These are phyloP conservation scores for Cabera pusaria DNA, from an alignment of 2,888 invertebrate genomes.

Conservation along the genomic window DNA sequence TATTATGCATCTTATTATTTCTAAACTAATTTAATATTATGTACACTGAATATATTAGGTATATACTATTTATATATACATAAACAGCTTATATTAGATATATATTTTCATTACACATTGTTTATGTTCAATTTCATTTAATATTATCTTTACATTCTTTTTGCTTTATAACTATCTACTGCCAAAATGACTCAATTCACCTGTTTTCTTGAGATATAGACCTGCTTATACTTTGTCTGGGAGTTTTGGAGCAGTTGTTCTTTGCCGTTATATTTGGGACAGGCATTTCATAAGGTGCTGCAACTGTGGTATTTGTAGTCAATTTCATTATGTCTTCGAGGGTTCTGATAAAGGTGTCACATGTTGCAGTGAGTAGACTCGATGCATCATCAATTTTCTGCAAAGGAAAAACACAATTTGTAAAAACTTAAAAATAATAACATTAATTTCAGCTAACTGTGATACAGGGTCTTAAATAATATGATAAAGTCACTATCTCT, in stretches of 20 bases:
- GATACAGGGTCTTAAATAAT: too few species aligned
- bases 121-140: background rate
- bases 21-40: too few species aligned
- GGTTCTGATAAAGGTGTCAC: conserved; percentile 92
- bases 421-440: too few species aligned
- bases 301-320: conserved; percentile 57
- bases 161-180: background rate
- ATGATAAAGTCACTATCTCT: too few species aligned
- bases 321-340: conserved; percentile 91
- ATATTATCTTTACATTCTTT: conserved; percentile 10
- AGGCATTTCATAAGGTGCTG: conserved; percentile 62
- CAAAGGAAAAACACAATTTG: conserved; percentile 38
- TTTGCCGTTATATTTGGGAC: conserved; percentile 53
- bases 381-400: conserved; percentile 89
- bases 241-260: conserved; percentile 50
- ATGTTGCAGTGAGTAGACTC: conserved; percentile 88
- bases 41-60: too few species aligned
- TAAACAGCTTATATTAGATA: too few species aligned
- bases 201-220: conserved; percentile 76
- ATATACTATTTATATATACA: too few species aligned
- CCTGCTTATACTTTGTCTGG: conserved; percentile 60
- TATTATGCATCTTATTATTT: too few species aligned
- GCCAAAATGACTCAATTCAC: conserved; percentile 44
- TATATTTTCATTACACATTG: background rate
- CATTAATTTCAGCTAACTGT: too few species aligned